Evolutionary conservation across 2,113 vertebrate genomes (phyloP), one percentile per base, ranked within the genome.

Genomic region (Parus major): DNA sequence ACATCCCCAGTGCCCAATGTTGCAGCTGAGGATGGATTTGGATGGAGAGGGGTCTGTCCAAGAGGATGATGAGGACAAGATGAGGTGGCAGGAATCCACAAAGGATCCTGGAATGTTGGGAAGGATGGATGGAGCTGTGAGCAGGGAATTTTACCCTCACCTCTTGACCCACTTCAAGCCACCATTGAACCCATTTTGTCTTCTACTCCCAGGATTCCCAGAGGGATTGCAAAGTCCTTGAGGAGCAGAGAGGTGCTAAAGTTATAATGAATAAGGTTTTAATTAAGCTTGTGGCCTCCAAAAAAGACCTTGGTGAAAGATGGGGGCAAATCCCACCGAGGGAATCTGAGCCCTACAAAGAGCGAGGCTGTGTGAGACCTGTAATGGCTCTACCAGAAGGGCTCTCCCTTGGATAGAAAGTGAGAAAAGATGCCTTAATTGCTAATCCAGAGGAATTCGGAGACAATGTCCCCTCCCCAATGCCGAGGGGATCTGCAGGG

Each of bases 351-450:
- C 42, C 2, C 17, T 82, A 39, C 96, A 93, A 68, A 92, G 81
- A 92, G 46, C 0, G 0, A 82, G 92, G 73, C 82, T 95, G 61
- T 78, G 70, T 28, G 93, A 76, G 29, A 92, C 25, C 91, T 41
- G 82, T 95, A 84, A 97, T 97, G 88, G 80, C 42, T 88, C 91
- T 97, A 92, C 44, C 96, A 95, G 95, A 97, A 91, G 91, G 86
- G 36, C 21, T 71, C 76, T 96, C 95, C 29, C 3, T 60, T n/a
- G 88, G 87, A 73, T 15, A 46, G 8, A 39, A 60, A 78, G 96
- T 95, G 89, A 97, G 96, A 91, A 92, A 93, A 82, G 92, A 97
- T 39, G 88, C 63, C 61, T 89, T 97, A 86, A 97, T 96, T 87
- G 89, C 90, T 79, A 96, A 97, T 94, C 96, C 97, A 93, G 92